These are phyloP conservation scores for Elachura formosa DNA, from an alignment of 2,113 vertebrate species.

Conservation along the genomic window DNA sequence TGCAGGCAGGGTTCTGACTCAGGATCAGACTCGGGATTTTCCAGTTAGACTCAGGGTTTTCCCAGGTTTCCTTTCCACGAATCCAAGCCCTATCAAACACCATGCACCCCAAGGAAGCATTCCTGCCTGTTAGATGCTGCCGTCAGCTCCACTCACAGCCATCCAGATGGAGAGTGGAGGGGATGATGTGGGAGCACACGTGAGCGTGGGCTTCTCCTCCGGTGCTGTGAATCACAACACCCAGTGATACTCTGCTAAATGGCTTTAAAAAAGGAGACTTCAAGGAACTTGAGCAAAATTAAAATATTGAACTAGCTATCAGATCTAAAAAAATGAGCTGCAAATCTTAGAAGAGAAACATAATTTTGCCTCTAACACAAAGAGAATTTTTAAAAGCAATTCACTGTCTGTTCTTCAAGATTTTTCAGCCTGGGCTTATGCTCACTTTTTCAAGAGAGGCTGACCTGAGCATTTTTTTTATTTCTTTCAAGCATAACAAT, in stretches of 20 bases:
- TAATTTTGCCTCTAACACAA: not conserved
- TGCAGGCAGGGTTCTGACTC: not conserved
- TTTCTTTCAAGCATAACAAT: not conserved
- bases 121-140: not conserved
- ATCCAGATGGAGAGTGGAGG: not conserved
- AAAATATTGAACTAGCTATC: not conserved
- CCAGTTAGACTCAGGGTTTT: not conserved
- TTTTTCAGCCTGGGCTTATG: not conserved
- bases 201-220: not conserved
- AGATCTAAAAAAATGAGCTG: not conserved
- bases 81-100: not conserved
- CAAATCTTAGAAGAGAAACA: not conserved
- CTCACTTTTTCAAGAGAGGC: not conserved
- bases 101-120: accelerated
- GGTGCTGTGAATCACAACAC: accelerated
- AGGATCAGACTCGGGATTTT: not conserved
- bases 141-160: not conserved
- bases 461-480: not conserved
- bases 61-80: not conserved
- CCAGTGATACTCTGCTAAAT: accelerated
- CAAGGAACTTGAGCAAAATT: not conserved
- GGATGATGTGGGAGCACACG: not conserved
- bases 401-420: not conserved
- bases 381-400: not conserved
- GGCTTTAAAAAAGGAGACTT: not conserved